Conservation (phyloP, 2,113 vertebrate species). For the Bagarius yarrelli region DNA sequence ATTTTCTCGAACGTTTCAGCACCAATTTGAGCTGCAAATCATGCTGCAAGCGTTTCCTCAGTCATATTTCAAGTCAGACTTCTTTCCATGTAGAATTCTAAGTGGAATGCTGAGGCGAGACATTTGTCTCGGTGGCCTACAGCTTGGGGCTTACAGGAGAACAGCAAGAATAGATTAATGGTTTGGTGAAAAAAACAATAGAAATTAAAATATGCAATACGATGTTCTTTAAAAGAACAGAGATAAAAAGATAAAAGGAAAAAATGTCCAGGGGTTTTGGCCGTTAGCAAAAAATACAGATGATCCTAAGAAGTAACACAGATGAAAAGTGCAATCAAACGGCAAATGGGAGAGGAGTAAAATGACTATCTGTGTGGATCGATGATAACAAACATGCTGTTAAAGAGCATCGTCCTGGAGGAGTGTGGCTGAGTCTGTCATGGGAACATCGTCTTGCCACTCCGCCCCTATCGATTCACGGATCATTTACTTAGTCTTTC, state of each 20-base stretch:
- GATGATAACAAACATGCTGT: conserved; percentile 48
- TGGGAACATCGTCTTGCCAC: conserved; percentile 41
- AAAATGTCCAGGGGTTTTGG: neutral
- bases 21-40: neutral
- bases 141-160: neutral
- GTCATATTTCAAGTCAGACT: neutral
- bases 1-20: conserved; percentile 5
- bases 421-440: conserved; percentile 27
- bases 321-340: conserved; percentile 10
- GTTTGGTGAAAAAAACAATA: neutral
- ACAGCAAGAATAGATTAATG: neutral
- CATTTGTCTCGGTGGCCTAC: neutral
- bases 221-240: too few species aligned
- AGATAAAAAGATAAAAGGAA: neutral
- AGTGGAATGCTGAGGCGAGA: neutral
- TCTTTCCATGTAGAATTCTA: neutral
- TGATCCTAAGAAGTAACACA: neutral
- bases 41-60: neutral
- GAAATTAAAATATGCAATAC: neutral
- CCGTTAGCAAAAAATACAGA: neutral
- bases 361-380: conserved; percentile 35
- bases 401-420: conserved; percentile 56
- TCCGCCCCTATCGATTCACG: conserved; percentile 46
- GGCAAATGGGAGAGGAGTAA: conserved; percentile 8
- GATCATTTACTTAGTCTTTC: conserved; percentile 53